Percentiles rank a stretch among this genome's conserved stretches.
These are phyloP conservation scores for Brachynemurus nebulosus DNA, from an alignment of 2,888 invertebrate genomes.

Conservation along the genomic window DNA sequence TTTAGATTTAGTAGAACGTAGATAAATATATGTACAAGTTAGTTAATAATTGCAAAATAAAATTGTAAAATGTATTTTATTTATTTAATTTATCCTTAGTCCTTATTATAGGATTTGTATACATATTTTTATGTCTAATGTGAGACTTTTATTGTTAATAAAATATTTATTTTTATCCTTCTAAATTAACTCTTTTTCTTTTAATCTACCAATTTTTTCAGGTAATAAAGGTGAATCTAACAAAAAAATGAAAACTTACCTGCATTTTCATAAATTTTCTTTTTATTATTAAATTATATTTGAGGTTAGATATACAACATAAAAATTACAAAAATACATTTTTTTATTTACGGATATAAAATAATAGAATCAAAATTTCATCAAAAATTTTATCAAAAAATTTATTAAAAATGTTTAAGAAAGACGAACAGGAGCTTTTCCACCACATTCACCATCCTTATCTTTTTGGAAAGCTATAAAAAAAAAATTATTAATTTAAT, in stretches of 20 bases:
- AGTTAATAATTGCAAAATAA: too few relatives aligned
- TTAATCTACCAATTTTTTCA: too few relatives aligned
- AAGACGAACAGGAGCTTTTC: slow-evolving; percentile 44
- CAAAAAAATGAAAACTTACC: background rate
- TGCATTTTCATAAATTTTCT: background rate
- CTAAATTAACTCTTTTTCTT: too few relatives aligned
- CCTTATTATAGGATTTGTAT: too few relatives aligned
- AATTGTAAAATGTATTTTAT: too few relatives aligned
- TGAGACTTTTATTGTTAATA: too few relatives aligned
- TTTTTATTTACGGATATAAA: background rate
- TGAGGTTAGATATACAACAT: background rate
- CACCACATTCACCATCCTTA: slow-evolving; percentile 49
- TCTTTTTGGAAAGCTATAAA: slow-evolving; percentile 42
- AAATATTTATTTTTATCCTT: too few relatives aligned
- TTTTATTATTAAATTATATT: background rate
- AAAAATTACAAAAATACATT: background rate
- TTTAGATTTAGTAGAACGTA: too few relatives aligned
- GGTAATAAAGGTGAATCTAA: slow-evolving; percentile 5
- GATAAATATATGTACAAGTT: too few relatives aligned
- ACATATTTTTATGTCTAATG: too few relatives aligned
- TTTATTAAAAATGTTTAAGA: slow-evolving; percentile 31
- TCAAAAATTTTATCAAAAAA: background rate
- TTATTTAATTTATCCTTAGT: too few relatives aligned
- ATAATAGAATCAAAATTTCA: too few relatives aligned
- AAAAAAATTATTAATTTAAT: slow-evolving; percentile 20